Evolutionary conservation across 2,797 vertebrate genomes (phyloP), one percentile per base, ranked within the genome.

Genomic region (Falco berigora): DNA sequence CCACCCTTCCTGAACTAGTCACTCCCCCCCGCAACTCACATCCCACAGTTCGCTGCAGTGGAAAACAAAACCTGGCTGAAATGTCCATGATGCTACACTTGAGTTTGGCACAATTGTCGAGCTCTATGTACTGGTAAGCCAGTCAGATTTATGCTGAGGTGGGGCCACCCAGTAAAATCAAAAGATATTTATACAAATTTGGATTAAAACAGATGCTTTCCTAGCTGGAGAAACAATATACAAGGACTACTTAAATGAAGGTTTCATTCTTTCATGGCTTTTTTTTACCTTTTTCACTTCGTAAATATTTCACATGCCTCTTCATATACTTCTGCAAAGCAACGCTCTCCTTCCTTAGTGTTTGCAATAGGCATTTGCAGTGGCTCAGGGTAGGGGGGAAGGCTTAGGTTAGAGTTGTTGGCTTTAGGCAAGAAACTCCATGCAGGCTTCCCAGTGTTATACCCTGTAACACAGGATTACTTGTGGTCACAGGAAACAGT

Each of bases 51-150:
- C 13, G 30, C 59, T 40, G 12, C 44, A 24, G 12, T 1, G 30
- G 40, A 32, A 34, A 61, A 24, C 32, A 24, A 18, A 46, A 12
- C 0, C 3, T 20, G 36, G 42, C 59, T 21, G 53, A 12, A 30
- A 40, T 6, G 20, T 13, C 61, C 13, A 2, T 5, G 4, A 4
- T 5, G 10, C 10, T 15, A 4, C 36, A 4, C 66, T 11, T 1
- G 11, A 15, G 24, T 16, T 25, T 5, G 1, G 17, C 18, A 5
- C 25, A 8, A 3, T 3, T 6, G 11, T 3, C 1, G 2, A 27
- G 78, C 58, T 17, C 0, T 3, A 9, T 1, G 12, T 7, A 10
- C 49, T 4, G 44, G 18, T 10, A 34, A 47, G 3, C 52, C 36
- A 9, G 40, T 3, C 10, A 8, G 19, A 30, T 11, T 42, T 23